Conservation (phyloP, 1,140 invertebrate species). For the Camponotus floridanus region DNA sequence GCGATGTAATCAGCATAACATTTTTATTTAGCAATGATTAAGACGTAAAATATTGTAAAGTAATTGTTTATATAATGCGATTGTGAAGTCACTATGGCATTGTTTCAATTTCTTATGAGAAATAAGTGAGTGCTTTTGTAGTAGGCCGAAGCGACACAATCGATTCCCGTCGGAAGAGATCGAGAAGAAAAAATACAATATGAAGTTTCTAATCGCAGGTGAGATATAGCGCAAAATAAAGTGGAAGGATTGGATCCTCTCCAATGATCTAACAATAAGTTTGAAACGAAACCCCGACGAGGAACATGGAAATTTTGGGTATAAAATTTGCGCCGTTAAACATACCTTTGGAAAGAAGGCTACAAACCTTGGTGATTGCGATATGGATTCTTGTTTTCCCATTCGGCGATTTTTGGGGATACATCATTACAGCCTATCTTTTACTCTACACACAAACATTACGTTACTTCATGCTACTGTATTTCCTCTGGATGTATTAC, state of each 20-base stretch:
- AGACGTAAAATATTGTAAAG: not conserved
- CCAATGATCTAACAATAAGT: not conserved
- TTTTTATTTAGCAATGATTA: not conserved
- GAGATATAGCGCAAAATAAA: not conserved
- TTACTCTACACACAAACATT: constrained; percentile 84
- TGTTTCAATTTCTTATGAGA: not conserved
- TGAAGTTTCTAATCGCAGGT: too few relatives aligned
- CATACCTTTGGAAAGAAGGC: constrained; percentile 90
- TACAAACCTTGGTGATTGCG: constrained; percentile 92
- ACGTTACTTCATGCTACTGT: constrained; percentile 87
- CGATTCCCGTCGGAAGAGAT: not conserved
- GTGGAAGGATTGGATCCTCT: not conserved
- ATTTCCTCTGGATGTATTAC: constrained; percentile 90
- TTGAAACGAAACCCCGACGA: too few relatives aligned
- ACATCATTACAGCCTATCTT: constrained; percentile 85
- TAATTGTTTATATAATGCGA: not conserved
- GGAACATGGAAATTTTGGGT: constrained; percentile 86
- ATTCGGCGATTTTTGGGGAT: constrained; percentile 87
- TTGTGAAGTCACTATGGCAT: not conserved
- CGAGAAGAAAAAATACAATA: not conserved
- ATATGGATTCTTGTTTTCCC: constrained; percentile 90
- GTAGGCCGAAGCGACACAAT: not conserved
- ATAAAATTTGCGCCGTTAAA: constrained; percentile 93
- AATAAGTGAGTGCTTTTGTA: constrained; percentile 21
- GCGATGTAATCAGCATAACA: not conserved